Conservation (phyloP, 2,113 vertebrate genomes). For the Pimephales promelas region DNA sequence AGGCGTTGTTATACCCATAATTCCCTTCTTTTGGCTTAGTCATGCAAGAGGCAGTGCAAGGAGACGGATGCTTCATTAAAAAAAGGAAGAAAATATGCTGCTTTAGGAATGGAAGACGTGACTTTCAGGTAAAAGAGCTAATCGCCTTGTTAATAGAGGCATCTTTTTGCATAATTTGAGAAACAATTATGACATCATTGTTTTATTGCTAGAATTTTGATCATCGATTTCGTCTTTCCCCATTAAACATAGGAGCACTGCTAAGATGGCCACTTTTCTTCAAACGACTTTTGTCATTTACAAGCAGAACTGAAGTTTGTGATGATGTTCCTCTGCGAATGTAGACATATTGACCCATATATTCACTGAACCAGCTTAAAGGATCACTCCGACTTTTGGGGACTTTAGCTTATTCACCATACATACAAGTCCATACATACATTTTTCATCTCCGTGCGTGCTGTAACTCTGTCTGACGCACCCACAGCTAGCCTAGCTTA, state of each 20-base stretch:
- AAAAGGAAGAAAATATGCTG: not conserved
- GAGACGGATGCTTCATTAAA: not conserved
- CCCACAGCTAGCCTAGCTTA: too few species aligned
- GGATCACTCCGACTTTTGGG: too few species aligned
- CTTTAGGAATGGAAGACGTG: not conserved
- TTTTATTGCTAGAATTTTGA: not conserved
- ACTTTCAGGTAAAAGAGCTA: not conserved
- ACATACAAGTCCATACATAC: too few species aligned
- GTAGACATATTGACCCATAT: not conserved
- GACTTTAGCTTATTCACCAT: too few species aligned
- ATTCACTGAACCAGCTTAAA: not conserved
- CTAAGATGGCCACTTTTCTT: too few species aligned
- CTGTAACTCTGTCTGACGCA: too few species aligned
- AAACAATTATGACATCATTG: not conserved
- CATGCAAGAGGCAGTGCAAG: not conserved
- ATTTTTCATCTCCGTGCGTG: too few species aligned
- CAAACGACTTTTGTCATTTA: too few species aligned
- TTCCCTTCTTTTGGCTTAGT: conserved; percentile 24
- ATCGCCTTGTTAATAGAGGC: not conserved
- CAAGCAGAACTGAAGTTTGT: too few species aligned
- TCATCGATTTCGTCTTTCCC: not conserved
- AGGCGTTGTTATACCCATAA: not conserved
- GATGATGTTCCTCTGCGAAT: not conserved
- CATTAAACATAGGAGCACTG: too few species aligned
- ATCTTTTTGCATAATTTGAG: not conserved